phyloP scores from a whole-genome alignment of 2,888 invertebrate species.

The Calameuta idolon region DNA sequence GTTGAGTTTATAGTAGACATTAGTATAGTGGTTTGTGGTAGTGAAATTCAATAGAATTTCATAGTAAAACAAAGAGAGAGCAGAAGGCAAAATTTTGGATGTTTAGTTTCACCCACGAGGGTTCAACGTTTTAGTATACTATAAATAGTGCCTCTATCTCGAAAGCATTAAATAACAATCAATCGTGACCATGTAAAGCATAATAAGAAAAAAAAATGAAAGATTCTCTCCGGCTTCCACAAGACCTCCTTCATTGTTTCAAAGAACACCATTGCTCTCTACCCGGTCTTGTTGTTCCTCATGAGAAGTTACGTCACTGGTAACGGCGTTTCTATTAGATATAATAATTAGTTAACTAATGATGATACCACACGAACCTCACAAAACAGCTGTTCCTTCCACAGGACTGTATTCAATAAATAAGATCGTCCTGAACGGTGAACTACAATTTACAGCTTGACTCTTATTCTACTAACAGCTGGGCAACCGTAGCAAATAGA shows the following conservation, averaged over 20 bases:
- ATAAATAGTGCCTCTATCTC: not conserved
- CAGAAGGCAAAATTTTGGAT: not conserved
- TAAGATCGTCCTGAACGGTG: not conserved
- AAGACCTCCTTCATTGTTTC: conserved; percentile 12
- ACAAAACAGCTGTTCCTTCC: not conserved
- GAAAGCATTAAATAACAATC: not conserved
- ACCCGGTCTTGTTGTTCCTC: not conserved
- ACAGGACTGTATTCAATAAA: not conserved
- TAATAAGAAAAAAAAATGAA: conserved; percentile 7
- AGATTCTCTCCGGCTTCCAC: not conserved
- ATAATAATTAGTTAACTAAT: conserved; percentile 8
- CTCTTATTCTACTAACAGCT: not conserved
- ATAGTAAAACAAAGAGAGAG: not conserved
- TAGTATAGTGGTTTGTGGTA: too few species aligned
- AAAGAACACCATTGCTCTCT: conserved; percentile 10
- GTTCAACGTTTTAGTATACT: not conserved
- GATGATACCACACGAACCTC: conserved; percentile 8
- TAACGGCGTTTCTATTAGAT: conserved; percentile 36
- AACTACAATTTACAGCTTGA: not conserved
- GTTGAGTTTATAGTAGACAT: too few species aligned
- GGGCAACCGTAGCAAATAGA: not conserved
- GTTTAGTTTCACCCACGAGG: not conserved
- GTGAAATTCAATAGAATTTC: not conserved
- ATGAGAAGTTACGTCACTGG: conserved; percentile 40
- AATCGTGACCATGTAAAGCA: conserved; percentile 11